Evolutionary conservation across 2,797 vertebrate genomes (phyloP).

Genomic region (Sarcoramphus papa): DNA sequence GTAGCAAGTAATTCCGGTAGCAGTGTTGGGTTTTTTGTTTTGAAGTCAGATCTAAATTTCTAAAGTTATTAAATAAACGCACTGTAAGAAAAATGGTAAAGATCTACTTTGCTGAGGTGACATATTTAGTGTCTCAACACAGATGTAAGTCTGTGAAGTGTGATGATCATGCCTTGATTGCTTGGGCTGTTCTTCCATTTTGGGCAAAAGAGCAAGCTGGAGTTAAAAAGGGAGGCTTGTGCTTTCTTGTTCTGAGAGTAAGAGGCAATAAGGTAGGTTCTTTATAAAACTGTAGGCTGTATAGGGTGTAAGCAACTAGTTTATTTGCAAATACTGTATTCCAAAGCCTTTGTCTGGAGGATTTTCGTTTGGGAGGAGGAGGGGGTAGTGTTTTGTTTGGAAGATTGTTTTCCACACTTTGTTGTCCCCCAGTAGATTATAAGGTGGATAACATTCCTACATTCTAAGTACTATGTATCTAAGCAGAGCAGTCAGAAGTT

Average conservation of each 20-base stretch:
- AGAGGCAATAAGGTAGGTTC: background rate
- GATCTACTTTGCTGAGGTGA: background rate
- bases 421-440: background rate
- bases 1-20: background rate
- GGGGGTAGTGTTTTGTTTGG: background rate
- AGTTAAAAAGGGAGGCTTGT: background rate
- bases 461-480: too few relatives aligned
- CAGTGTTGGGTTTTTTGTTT: background rate
- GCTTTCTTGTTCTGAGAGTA: background rate
- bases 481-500: background rate
- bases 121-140: background rate
- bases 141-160: background rate
- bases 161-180: background rate
- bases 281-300: background rate
- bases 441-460: background rate
- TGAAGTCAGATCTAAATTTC: background rate
- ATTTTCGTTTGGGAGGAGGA: background rate
- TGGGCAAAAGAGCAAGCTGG: background rate
- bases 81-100: background rate
- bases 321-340: background rate
- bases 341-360: background rate
- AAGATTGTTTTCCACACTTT: background rate
- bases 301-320: background rate
- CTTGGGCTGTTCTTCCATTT: background rate
- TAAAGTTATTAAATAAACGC: background rate